Evolutionary conservation across 2,797 vertebrate genomes (phyloP), one percentile per base, ranked within the genome.

Genomic region (Echiichthys vipera): DNA sequence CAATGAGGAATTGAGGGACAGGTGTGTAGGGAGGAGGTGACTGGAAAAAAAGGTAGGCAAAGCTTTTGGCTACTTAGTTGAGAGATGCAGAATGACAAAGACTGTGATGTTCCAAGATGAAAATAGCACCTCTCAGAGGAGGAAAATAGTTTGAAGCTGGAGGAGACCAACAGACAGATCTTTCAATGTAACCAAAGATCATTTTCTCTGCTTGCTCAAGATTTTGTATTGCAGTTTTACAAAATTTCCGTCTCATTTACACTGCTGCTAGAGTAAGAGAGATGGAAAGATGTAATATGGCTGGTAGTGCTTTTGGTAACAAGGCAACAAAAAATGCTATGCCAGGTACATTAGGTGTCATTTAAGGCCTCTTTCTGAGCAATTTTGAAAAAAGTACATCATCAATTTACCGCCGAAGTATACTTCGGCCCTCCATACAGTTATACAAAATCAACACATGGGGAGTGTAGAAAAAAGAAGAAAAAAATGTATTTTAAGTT

Each of bases 261-360:
- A 27, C 49, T 47, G 63, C 55, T 45, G 20, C 37, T 15, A 4
- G 30, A 32, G 8, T 8, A 2, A 46, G 13, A 24, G 43, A 55
- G 32, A 50, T 11, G 3, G 53, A 25, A n/a, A 29, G 25, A 29
- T 15, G 32, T 20, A 67, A 69, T 50, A 17, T 8, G 4, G 43
- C 30, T 51, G 36, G 20, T 2, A 29, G n/a, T 46, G 55, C 45
- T 61, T 54, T 55, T 9, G 15, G 25, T 75, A 53, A 71, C 34
- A 55, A 39, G 30, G 43, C 18, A 55, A 40, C 5, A 24, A 73
- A 71, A 37, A 72, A 36, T 7, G 12, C 5, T 11, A 20, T 12
- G 14, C 7, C 27, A 17, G 34, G 18, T 56, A 57, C 55, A 64
- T 74, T 25, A 67, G 18, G 25, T 68, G 62, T 62, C 45, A 61